A percentile compares a stretch with the other conserved stretches of the same genome.
phyloP scores from a whole-genome alignment of 2,888 invertebrate genomes.

The Cheilosia impressa region DNA sequence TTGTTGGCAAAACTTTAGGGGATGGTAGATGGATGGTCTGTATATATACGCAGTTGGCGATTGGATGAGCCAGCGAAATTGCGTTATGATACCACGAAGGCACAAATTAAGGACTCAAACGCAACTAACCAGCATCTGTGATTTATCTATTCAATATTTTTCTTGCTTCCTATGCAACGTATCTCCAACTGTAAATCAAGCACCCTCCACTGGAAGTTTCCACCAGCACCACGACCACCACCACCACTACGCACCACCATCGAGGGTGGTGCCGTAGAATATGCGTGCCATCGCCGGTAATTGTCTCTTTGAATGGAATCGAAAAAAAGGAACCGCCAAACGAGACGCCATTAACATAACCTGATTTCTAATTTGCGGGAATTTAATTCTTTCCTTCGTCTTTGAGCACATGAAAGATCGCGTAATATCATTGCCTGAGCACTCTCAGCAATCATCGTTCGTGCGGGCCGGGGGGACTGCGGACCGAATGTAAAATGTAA shows the following conservation, averaged over 20 bases:
- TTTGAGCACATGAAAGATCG: conserved; percentile 60
- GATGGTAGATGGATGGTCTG: conserved; percentile 9
- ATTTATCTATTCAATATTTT: conserved; percentile 54
- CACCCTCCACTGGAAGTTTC: neutral
- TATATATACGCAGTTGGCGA: conserved; percentile 10
- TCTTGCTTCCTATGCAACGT: conserved; percentile 6
- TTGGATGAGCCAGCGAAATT: conserved; percentile 44
- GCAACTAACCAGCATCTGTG: conserved; percentile 38
- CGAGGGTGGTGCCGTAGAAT: conserved; percentile 41
- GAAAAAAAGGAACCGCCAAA: conserved; percentile 4
- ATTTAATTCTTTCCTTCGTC: conserved; percentile 58
- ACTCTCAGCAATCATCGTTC: conserved; percentile 44
- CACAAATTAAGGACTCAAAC: conserved; percentile 17
- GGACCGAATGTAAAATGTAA: conserved; percentile 57
- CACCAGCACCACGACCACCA: conserved; percentile 1
- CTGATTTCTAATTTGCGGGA: conserved; percentile 74
- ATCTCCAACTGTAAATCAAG: conserved; percentile 2
- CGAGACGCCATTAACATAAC: conserved; percentile 70
- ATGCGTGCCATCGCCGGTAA: conserved; percentile 64
- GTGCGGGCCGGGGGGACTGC: neutral
- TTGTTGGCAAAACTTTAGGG: conserved; percentile 24
- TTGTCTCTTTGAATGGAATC: conserved; percentile 38
- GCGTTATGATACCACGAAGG: conserved; percentile 29
- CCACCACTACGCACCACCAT: neutral
- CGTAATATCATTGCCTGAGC: conserved; percentile 50